phyloP scores from a whole-genome alignment of 2,888 invertebrate species.

The Torymus auratus region DNA sequence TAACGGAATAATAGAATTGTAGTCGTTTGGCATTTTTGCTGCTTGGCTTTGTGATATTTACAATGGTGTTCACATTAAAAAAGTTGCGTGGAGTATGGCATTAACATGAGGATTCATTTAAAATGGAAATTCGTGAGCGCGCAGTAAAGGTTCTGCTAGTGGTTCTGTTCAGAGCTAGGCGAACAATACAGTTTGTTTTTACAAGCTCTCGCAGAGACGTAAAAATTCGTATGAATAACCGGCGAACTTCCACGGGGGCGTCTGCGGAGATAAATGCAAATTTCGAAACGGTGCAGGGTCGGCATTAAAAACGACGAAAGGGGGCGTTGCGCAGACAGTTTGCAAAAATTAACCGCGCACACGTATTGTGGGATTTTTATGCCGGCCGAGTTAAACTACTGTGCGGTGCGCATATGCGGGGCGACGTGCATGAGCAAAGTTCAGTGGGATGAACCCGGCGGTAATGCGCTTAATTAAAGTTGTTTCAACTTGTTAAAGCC shows the following conservation, averaged over 20 bases:
- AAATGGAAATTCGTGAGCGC: constrained; percentile 38
- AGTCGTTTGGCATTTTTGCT: no score
- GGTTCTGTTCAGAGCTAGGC: not conserved
- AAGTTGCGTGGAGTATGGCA: not conserved
- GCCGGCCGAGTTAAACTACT: constrained; percentile 14
- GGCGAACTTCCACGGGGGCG: not conserved
- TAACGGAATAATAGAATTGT: no score
- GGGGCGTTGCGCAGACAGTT: not conserved
- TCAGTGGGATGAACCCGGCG: constrained; percentile 65
- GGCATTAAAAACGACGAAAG: no score
- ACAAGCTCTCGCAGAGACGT: not conserved
- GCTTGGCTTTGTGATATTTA: no score
- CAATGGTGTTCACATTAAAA: not conserved
- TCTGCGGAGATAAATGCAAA: constrained; percentile 23
- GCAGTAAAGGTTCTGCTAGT: not conserved
- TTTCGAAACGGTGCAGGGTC: not conserved
- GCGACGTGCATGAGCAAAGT: constrained; percentile 62
- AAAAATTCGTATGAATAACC: constrained; percentile 16
- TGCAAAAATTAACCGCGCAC: constrained; percentile 38
- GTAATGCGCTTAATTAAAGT: constrained; percentile 75
- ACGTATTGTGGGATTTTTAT: constrained; percentile 21
- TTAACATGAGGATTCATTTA: constrained; percentile 20
- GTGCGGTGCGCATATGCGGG: no score
- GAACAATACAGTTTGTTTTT: constrained; percentile 21
- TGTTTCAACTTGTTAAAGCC: constrained; percentile 76